These are phyloP conservation scores for Virgularia gustaviana DNA, from an alignment of 92 coral and sea anemone species.

Conservation along the genomic window DNA sequence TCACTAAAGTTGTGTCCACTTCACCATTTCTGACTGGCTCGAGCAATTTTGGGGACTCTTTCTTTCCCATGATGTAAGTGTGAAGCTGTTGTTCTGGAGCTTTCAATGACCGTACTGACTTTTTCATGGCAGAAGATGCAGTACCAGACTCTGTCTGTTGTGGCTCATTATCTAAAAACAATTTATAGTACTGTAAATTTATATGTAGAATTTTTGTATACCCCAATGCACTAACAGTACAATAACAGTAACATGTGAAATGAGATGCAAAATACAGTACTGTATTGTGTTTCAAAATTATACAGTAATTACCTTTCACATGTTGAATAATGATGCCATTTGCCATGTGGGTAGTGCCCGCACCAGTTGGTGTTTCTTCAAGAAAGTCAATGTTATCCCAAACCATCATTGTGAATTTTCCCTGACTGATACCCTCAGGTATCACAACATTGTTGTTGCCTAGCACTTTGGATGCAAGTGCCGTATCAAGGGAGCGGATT, in stretches of 20 bases:
- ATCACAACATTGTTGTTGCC: constrained; percentile 2
- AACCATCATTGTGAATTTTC: constrained; percentile 8
- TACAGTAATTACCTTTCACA: too few species aligned
- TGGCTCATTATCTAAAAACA: neutral
- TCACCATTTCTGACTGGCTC: neutral
- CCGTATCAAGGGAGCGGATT: neutral
- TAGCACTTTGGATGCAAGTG: constrained; percentile 3
- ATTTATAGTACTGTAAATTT: too few species aligned
- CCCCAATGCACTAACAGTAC: too few species aligned
- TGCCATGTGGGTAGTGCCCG: constrained; percentile 8
- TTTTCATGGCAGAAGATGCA: neutral
- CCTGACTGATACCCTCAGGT: constrained; percentile 2
- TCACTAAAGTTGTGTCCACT: neutral
- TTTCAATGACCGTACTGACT: constrained; percentile 4
- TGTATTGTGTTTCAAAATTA: too few species aligned
- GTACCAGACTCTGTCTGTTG: neutral
- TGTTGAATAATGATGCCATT: constrained; percentile 18
- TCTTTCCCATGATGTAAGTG: neutral
- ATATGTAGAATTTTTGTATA: too few species aligned
- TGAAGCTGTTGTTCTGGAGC: neutral
- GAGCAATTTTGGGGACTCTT: neutral
- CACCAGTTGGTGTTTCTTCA: constrained; percentile 24
- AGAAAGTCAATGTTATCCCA: constrained; percentile 17
- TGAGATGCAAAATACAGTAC: too few species aligned
- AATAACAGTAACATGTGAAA: too few species aligned